Evolutionary conservation across 2,888 invertebrate genomes (phyloP).

Genomic region (Lydus trimaculatus): DNA sequence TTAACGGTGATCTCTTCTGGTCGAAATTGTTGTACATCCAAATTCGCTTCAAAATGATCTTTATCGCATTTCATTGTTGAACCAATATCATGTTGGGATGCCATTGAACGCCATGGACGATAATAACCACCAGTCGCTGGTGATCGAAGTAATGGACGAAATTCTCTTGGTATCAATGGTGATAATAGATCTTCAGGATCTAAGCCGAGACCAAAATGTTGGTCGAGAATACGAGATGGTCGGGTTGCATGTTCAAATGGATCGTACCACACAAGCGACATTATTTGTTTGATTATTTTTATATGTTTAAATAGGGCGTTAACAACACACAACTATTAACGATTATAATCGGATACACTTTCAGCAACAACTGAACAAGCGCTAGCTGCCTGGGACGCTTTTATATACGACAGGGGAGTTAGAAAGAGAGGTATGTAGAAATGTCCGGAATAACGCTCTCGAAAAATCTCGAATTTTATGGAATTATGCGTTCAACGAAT

Average conservation of each 20-base stretch:
- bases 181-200: conserved; percentile 58
- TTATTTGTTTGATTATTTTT: too few species aligned
- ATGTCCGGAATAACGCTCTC: background rate
- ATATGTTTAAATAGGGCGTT: too few species aligned
- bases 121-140: conserved; percentile 10
- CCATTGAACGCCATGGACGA: conserved; percentile 59
- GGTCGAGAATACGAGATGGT: conserved; percentile 52
- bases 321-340: too few species aligned
- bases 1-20: conserved; percentile 82
- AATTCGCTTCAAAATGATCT: conserved; percentile 72
- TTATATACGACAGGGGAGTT: background rate
- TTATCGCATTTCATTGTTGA: conserved; percentile 67
- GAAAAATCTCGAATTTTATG: background rate
- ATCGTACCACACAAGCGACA: background rate
- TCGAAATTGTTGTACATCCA: conserved; percentile 79
- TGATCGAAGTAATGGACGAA: background rate
- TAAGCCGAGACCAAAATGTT: conserved; percentile 59
- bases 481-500: background rate
- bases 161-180: conserved; percentile 51
- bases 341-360: too few species aligned
- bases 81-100: conserved; percentile 67
- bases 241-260: conserved; percentile 2
- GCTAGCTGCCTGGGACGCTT: background rate
- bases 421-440: background rate
- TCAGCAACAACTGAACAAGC: background rate